A percentile compares a stretch with the other conserved stretches of the same genome.
phyloP scores from a whole-genome alignment of 2,888 invertebrate genomes.

The Fragum fragum region DNA sequence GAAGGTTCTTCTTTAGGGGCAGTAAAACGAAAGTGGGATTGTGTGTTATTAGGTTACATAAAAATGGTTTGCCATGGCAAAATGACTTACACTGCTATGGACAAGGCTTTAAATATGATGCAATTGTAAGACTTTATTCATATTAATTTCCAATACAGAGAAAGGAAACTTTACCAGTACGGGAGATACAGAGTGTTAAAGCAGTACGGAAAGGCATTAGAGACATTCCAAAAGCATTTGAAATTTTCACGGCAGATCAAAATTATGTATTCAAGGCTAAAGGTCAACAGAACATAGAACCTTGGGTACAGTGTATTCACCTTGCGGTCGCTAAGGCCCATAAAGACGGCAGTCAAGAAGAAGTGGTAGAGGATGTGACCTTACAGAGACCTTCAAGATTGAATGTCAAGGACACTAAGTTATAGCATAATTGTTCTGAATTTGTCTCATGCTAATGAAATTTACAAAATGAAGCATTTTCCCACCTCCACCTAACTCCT shows the following conservation, averaged over 20 bases:
- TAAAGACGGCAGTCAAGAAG: slow-evolving; percentile 56
- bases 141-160: slow-evolving; percentile 90
- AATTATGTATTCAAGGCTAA: slow-evolving; percentile 97
- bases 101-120: too few relatives aligned
- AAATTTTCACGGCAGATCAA: slow-evolving; percentile 95
- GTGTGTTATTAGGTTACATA: neutral
- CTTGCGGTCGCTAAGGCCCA: slow-evolving; percentile 96
- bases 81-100: too few relatives aligned
- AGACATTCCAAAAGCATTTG: slow-evolving; percentile 98
- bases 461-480: neutral
- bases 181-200: slow-evolving; percentile 97
- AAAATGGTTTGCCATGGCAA: too few relatives aligned
- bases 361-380: slow-evolving; percentile 56
- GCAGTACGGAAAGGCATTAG: slow-evolving; percentile 94
- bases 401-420: slow-evolving; percentile 72
- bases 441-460: neutral
- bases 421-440: slow-evolving; percentile 48
- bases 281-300: slow-evolving; percentile 97
- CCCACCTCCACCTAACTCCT: neutral
- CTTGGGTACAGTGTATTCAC: slow-evolving; percentile 97
- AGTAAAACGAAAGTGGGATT: neutral
- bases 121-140: too few relatives aligned
- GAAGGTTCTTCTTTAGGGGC: too few relatives aligned
- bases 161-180: slow-evolving; percentile 93
- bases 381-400: slow-evolving; percentile 64